Conservation (phyloP, 2,888 invertebrate species). For the Heliconius ethilla region DNA sequence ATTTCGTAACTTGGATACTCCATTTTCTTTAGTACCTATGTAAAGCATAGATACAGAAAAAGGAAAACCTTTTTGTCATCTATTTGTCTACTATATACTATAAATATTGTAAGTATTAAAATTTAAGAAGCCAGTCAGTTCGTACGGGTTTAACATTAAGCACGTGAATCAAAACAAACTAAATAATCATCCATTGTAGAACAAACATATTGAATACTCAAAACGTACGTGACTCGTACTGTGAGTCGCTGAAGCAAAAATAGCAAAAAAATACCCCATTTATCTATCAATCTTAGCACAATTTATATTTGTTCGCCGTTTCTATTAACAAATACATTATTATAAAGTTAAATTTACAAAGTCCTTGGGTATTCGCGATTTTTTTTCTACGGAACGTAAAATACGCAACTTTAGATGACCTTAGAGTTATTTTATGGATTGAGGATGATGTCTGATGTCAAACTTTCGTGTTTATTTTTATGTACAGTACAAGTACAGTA, state of each 20-base stretch:
- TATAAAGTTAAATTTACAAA: slow-evolving; percentile 23
- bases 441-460: too few relatives aligned
- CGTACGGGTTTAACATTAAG: too few relatives aligned
- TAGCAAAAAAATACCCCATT: slow-evolving; percentile 23
- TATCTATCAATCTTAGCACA: slow-evolving; percentile 30
- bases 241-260: slow-evolving; percentile 23
- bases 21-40: too few relatives aligned
- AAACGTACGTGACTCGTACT: slow-evolving; percentile 12
- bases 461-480: too few relatives aligned
- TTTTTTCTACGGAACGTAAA: not conserved
- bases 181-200: slow-evolving; percentile 13
- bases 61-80: too few relatives aligned
- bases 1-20: too few relatives aligned
- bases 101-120: too few relatives aligned
- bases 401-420: not conserved
- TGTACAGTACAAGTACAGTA: too few relatives aligned
- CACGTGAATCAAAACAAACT: not conserved
- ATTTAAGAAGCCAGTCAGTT: too few relatives aligned
- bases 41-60: too few relatives aligned
- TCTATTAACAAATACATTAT: slow-evolving; percentile 26
- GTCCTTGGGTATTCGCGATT: slow-evolving; percentile 26
- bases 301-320: slow-evolving; percentile 23
- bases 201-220: slow-evolving; percentile 25
- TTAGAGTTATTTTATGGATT: not conserved
- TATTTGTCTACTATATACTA: too few relatives aligned